Base-by-base conservation (phyloP, 2,113 vertebrate species). In the Tetrao urogallus region DNA sequence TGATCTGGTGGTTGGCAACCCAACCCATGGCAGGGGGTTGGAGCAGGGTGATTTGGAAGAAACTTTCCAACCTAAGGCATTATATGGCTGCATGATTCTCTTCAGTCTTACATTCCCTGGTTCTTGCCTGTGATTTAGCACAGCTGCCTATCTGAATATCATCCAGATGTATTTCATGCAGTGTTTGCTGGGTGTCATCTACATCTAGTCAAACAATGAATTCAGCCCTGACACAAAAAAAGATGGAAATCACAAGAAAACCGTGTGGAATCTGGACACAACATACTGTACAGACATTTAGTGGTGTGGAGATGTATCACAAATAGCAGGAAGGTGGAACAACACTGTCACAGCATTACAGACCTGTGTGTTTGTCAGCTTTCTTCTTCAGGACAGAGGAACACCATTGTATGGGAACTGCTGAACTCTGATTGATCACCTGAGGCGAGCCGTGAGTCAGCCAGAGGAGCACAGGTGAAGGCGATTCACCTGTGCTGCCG, bases 141-240 rank as follows among this genome's bases (percentile, higher is more conserved):
- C 65, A 9, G 78, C 38, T 25, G 63, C 40, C 14, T 5, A 1
- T 17, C 22, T 63, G 57, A 8, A 5, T 13, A 12, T 9, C 24
- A 4, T 7, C 60, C 14, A 2, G 8, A 2, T 17, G 2, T 3
- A 2, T 3, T 19, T 22, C 45, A 4, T 6, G 4, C 6, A 20
- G 64, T 16, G 4, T 56, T 9, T 10, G 16, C 45, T 8, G 13
- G 8, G 15, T 36, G 2, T 6, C 30, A 1, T 1, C 36, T 8
- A 3, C 5, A 18, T 21, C 16, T 3, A 19, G 43, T 1, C 57
- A 12, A 27, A 18, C 19, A 2, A 5, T 1, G 70, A 19, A 27
- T 8, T 27, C 16, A 2, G 20, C 43, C 1, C 69, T 4, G 54
- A 16, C 13, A 21, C 25, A 13, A 56, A 24, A 19, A 13, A 9